Evolutionary conservation across 1,140 invertebrate species (phyloP).

Genomic region (Microplitis demolitor): DNA sequence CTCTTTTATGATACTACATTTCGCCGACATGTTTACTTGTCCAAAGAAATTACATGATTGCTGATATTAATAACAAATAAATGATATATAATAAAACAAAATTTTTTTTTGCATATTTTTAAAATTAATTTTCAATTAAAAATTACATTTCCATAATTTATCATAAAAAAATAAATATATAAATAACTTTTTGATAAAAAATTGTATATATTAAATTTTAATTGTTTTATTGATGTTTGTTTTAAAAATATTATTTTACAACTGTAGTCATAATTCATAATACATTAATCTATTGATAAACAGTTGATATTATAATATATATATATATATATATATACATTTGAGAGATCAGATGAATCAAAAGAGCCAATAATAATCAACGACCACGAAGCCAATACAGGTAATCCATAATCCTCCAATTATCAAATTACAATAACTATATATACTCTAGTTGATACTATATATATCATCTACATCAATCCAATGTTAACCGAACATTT

Average conservation of each 20-base stretch:
- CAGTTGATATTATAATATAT: background rate
- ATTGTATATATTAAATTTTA: too few species aligned
- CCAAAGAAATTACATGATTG: conserved; percentile 19
- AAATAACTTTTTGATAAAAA: too few species aligned
- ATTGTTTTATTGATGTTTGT: too few species aligned
- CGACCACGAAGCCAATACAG: conserved; percentile 31
- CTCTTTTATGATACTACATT: conserved; percentile 26
- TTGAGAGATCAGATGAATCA: conserved; percentile 20
- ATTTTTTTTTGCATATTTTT: too few species aligned
- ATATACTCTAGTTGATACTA: background rate
- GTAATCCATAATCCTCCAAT: conserved; percentile 51
- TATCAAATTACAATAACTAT: conserved; percentile 49
- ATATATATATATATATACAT: background rate
- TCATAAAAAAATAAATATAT: too few species aligned
- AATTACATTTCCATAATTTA: too few species aligned
- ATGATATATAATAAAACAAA: conserved; percentile 35
- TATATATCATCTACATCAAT: background rate
- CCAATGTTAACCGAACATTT: conserved; percentile 5
- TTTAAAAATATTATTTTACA: too few species aligned
- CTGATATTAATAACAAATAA: conserved; percentile 22
- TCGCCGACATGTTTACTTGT: conserved; percentile 21
- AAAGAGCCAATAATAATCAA: conserved; percentile 38
- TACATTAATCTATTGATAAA: background rate
- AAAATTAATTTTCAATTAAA: too few species aligned
- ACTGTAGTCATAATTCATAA: background rate